Base-by-base conservation (phyloP, 2,797 vertebrate genomes). In the Chrosomus eos region DNA sequence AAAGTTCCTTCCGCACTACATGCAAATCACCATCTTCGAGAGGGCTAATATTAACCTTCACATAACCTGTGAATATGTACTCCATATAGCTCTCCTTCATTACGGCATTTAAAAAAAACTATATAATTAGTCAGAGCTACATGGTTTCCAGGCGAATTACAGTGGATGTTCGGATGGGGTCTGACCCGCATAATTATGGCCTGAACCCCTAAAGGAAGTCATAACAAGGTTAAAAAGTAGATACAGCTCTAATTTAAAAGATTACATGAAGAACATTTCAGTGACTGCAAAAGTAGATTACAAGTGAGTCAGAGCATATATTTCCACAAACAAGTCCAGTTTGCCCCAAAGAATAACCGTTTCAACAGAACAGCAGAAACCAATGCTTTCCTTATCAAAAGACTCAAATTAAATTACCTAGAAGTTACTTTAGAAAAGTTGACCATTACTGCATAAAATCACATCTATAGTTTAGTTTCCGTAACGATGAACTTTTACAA, bases 41-140 rank as follows among this genome's bases (percentile, higher is more conserved):
- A 74, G 73, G 18, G 13, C n/a, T 81, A 13, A 81, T 26, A 60
- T 72, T 84, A 67, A 77, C 62, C 71, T 75, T 62, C 43, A 21
- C 16, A 74, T 31, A 72, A 83, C 81, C 38, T 40, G 9, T 36
- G n/a, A 83, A 64, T 18, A 19, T 71, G 53, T 70, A 18, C 8
- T 5, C 43, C 40, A 43, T 43, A 11, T 43, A 11, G 45, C 48
- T 51, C 45, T 70, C 72, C 48, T 40, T 67, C 10, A 53, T 80
- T 79, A 70, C 19, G 18, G 40, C 60, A 76, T 80, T 51, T 73
- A n/a, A n/a, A 70, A 75, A 75, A 67, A 33, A 33, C 43, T 26
- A 23, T 83, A 72, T 64, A 58, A 70, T 86, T 70, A 86, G 23
- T 38, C 16, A 7, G 16, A 51, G 64, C 21, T 58, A 18, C 21